phyloP scores from a whole-genome alignment of 2,888 invertebrate species.

The Nomada lathburiana region DNA sequence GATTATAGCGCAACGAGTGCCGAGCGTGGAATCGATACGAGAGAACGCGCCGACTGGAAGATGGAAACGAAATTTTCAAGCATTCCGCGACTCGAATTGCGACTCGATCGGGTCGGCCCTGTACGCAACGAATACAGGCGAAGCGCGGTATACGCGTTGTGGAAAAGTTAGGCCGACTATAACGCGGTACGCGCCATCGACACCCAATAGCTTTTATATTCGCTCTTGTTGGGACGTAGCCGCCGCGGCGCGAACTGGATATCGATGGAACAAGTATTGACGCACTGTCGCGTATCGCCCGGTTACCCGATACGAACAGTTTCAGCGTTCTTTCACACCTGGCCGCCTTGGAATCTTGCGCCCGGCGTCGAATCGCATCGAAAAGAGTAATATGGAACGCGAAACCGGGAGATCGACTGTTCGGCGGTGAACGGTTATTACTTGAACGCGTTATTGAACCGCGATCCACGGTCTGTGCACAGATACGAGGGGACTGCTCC shows the following conservation, averaged over 20 bases:
- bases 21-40: conserved; percentile 35
- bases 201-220: conserved; percentile 57
- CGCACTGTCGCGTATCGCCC: conserved; percentile 17
- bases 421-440: conserved; percentile 17
- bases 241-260: conserved; percentile 28
- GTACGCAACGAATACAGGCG: background rate
- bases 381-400: background rate
- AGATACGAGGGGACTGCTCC: background rate
- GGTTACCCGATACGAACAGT: conserved; percentile 28
- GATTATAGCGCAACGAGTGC: conserved; percentile 5
- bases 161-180: background rate
- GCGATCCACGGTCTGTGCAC: conserved; percentile 1
- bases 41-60: background rate
- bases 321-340: conserved; percentile 51
- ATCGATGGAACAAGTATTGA: conserved; percentile 52
- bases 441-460: conserved; percentile 4
- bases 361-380: conserved; percentile 14
- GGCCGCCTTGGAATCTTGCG: conserved; percentile 11
- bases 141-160: background rate
- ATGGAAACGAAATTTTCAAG: conserved; percentile 16
- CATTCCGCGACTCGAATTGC: conserved; percentile 35
- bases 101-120: background rate
- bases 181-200: background rate
- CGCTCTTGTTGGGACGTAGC: conserved; percentile 28
- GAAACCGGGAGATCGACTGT: background rate